These are phyloP conservation scores for Hybognathus amarus DNA, from an alignment of 2,797 vertebrate species.

Conservation along the genomic window DNA sequence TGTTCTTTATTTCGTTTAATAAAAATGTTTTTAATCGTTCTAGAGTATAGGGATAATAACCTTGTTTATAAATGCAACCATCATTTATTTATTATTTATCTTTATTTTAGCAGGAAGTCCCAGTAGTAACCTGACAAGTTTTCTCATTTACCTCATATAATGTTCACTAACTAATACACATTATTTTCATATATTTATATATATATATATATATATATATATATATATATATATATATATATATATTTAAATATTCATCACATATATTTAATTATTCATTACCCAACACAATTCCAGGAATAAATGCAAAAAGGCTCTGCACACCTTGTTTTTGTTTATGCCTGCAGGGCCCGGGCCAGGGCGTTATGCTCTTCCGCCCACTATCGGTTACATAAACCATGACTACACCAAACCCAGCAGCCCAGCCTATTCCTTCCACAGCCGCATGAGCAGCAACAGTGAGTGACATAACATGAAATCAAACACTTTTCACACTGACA, in stretches of 20 bases:
- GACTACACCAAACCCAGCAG: conserved; percentile 84
- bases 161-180: not conserved
- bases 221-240: no score
- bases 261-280: no score
- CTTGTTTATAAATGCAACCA: not conserved
- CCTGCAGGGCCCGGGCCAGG: conserved; percentile 83
- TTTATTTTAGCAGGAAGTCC: not conserved
- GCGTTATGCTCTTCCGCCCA: conserved; percentile 83
- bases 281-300: not conserved
- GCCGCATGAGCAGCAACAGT: conserved; percentile 76
- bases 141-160: not conserved
- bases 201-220: no score
- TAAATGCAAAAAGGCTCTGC: not conserved
- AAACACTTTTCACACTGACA: conserved; percentile 36
- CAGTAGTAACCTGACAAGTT: not conserved
- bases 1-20: not conserved
- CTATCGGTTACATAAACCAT: conserved; percentile 84
- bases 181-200: not conserved
- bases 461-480: conserved; percentile 54
- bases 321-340: conserved; percentile 9
- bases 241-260: no score
- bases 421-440: conserved; percentile 85
- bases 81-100: not conserved
- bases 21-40: not conserved
- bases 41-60: not conserved